These are phyloP conservation scores for Lates calcarifer DNA, from an alignment of 2,113 vertebrate species.

Conservation along the genomic window DNA sequence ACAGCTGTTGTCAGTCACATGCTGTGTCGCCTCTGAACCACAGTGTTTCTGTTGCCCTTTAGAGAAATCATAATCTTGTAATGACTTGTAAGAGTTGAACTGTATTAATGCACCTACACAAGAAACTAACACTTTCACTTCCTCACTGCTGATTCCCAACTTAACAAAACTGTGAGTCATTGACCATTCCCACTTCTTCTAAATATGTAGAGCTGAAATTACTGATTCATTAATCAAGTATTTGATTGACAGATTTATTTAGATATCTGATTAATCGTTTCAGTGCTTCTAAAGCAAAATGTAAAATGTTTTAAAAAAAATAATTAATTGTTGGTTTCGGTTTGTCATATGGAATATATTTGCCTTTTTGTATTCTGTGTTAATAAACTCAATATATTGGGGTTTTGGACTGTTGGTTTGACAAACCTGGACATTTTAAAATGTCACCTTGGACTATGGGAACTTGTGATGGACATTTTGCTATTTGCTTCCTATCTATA, in stretches of 20 bases:
- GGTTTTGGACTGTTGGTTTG: too few species aligned
- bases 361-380: neutral
- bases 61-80: neutral
- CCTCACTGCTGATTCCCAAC: neutral
- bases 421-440: neutral
- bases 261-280: neutral
- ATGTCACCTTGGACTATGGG: neutral
- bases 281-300: neutral
- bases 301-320: too few species aligned
- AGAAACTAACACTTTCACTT: neutral
- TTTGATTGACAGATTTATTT: neutral
- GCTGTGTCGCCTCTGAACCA: neutral
- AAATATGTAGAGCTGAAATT: too few species aligned
- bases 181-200: neutral
- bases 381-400: neutral
- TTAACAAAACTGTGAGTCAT: neutral
- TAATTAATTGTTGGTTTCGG: too few species aligned
- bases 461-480: neutral
- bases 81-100: neutral
- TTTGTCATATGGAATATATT: neutral
- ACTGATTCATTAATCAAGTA: too few species aligned
- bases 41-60: neutral
- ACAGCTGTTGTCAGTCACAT: constrained; percentile 31
- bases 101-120: neutral
- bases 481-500: neutral